Evolutionary conservation across 2,113 vertebrate species (phyloP).

Genomic region (Leptocoma aspasia): DNA sequence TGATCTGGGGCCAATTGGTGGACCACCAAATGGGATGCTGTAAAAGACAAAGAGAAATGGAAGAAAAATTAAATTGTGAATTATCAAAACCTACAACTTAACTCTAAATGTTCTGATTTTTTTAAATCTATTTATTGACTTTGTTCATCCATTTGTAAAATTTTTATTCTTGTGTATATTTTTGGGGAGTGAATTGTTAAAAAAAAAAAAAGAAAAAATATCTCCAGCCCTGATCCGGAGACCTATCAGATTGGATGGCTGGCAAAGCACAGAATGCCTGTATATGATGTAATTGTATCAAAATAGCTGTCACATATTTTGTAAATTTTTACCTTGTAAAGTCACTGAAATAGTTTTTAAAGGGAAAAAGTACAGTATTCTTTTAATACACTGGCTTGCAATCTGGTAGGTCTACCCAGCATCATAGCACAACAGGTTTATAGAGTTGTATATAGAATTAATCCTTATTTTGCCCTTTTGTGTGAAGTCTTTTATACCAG

Average conservation of each 20-base stretch:
- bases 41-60: constrained; percentile 66
- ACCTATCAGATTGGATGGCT: constrained; percentile 81
- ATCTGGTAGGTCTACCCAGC: constrained; percentile 84
- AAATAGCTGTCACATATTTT: constrained; percentile 95
- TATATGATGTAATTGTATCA: constrained; percentile 96
- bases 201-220: constrained; percentile 51
- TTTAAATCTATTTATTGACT: constrained; percentile 84
- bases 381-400: constrained; percentile 95
- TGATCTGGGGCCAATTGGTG: constrained; percentile 93
- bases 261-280: constrained; percentile 91
- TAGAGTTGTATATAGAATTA: constrained; percentile 83
- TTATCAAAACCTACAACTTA: constrained; percentile 87
- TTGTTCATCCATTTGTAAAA: constrained; percentile 83
- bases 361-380: constrained; percentile 92
- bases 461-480: constrained; percentile 72
- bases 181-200: constrained; percentile 73
- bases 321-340: constrained; percentile 99
- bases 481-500: constrained; percentile 79
- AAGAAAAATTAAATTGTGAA: constrained; percentile 71
- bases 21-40: constrained; percentile 93
- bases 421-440: constrained; percentile 82
- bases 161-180: constrained; percentile 85
- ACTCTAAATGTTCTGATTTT: constrained; percentile 80
- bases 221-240: constrained; percentile 72
- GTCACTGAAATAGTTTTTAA: constrained; percentile 96